These are phyloP conservation scores for Macrobrachium rosenbergii DNA, from an alignment of 1,140 invertebrate species.

Conservation along the genomic window DNA sequence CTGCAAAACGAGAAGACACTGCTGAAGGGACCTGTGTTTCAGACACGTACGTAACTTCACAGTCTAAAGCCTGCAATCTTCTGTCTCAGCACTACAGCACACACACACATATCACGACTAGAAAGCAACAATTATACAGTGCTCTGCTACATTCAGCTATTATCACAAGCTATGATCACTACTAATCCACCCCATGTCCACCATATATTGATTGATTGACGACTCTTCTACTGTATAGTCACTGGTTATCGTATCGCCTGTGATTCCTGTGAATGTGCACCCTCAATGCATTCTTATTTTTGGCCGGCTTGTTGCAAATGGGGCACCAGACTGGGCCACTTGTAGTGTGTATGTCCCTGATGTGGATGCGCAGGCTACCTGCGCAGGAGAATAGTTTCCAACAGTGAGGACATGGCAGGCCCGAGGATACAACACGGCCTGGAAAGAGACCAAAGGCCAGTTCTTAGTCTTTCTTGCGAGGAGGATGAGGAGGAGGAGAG, in stretches of 20 bases:
- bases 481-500: too few relatives aligned
- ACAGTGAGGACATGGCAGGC: slow-evolving; percentile 67
- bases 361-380: slow-evolving; percentile 66
- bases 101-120: slow-evolving; percentile 61
- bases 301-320: slow-evolving; percentile 67
- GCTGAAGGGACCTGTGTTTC: slow-evolving; percentile 64
- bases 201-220: slow-evolving; percentile 6
- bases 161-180: slow-evolving; percentile 64
- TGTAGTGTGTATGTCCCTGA: slow-evolving; percentile 66
- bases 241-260: slow-evolving; percentile 63
- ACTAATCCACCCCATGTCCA: slow-evolving; percentile 51
- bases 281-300: slow-evolving; percentile 67
- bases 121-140: slow-evolving; percentile 64
- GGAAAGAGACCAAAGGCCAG: slow-evolving; percentile 66
- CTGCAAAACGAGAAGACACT: slow-evolving; percentile 63
- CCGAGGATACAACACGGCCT: slow-evolving; percentile 66
- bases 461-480: slow-evolving; percentile 53
- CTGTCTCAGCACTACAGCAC: slow-evolving; percentile 62
- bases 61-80: slow-evolving; percentile 59
- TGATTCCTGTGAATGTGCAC: slow-evolving; percentile 67
- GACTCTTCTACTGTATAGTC: slow-evolving; percentile 9
- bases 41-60: slow-evolving; percentile 58
- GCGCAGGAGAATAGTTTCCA: slow-evolving; percentile 67
- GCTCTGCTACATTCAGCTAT: slow-evolving; percentile 64
- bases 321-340: slow-evolving; percentile 66